A percentile compares a stretch with the other conserved stretches of the same genome.
Conservation (phyloP, 1,140 invertebrate genomes). For the Drosophila santomea region DNA sequence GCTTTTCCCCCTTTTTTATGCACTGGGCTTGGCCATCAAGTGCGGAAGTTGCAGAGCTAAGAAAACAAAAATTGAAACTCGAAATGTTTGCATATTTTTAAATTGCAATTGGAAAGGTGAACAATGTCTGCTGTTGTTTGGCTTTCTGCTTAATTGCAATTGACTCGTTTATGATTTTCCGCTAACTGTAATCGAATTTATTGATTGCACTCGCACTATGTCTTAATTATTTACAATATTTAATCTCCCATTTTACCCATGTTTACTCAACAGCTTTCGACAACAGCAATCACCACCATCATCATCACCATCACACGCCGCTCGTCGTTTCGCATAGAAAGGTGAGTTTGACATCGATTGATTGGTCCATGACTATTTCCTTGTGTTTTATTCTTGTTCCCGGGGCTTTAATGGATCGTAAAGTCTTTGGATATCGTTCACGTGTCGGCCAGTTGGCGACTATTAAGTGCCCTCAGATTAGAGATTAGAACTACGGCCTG, state of each 20-base stretch:
- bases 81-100: conserved; percentile 66
- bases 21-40: conserved; percentile 69
- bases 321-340: conserved; percentile 71
- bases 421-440: conserved; percentile 55
- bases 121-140: conserved; percentile 58
- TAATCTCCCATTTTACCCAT: conserved; percentile 8
- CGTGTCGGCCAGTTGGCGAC: conserved; percentile 35
- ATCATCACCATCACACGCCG: conserved; percentile 54
- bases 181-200: conserved; percentile 46
- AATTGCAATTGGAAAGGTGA: conserved; percentile 76
- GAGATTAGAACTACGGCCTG: conserved; percentile 75
- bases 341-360: conserved; percentile 43
- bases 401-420: conserved; percentile 42
- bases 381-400: conserved; percentile 4
- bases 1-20: conserved; percentile 10
- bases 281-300: conserved; percentile 49
- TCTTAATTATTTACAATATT: conserved; percentile 17
- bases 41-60: conserved; percentile 65
- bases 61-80: conserved; percentile 29
- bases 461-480: conserved; percentile 63
- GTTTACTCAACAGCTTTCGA: conserved; percentile 65
- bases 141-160: conserved; percentile 50
- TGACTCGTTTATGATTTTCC: conserved; percentile 56
- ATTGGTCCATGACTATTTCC: conserved; percentile 10
- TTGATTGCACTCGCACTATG: conserved; percentile 3